Evolutionary conservation across 2,888 invertebrate species (phyloP).

Genomic region (Heliconius erato): DNA sequence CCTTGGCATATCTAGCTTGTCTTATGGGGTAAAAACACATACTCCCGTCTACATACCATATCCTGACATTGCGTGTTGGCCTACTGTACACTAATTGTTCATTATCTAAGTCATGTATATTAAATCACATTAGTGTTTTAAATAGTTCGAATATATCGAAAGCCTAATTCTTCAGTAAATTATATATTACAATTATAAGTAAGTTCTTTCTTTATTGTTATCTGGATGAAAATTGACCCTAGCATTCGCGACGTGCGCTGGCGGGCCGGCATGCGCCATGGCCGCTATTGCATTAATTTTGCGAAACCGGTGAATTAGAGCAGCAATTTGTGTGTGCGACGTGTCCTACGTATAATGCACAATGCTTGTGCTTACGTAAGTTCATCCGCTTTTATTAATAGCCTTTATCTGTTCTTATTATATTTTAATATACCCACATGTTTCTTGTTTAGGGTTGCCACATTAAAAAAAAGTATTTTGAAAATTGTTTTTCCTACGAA

Average conservation of each 20-base stretch:
- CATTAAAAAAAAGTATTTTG: background rate
- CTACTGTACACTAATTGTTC: no score
- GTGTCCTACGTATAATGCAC: slow-evolving; percentile 72
- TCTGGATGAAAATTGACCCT: slow-evolving; percentile 26
- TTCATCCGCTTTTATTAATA: slow-evolving; percentile 49
- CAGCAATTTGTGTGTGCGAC: slow-evolving; percentile 80
- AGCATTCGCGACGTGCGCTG: slow-evolving; percentile 35
- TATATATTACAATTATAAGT: no score
- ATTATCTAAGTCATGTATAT: no score
- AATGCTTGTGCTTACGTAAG: slow-evolving; percentile 62
- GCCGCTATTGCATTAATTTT: slow-evolving; percentile 75
- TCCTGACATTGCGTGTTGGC: no score
- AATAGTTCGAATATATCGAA: no score
- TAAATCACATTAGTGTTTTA: no score
- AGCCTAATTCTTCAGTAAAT: no score
- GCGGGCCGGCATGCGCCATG: slow-evolving; percentile 56
- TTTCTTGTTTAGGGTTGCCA: background rate
- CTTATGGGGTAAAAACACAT: no score
- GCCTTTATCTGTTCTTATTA: slow-evolving; percentile 22
- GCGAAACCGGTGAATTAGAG: slow-evolving; percentile 83
- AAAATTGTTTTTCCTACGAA: background rate
- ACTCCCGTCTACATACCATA: no score
- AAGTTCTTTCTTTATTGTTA: background rate
- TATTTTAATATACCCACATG: background rate
- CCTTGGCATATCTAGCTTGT: no score